Conservation (phyloP, 35 echinoderm and acorn worm species). For the Eucidaris tribuloides region DNA sequence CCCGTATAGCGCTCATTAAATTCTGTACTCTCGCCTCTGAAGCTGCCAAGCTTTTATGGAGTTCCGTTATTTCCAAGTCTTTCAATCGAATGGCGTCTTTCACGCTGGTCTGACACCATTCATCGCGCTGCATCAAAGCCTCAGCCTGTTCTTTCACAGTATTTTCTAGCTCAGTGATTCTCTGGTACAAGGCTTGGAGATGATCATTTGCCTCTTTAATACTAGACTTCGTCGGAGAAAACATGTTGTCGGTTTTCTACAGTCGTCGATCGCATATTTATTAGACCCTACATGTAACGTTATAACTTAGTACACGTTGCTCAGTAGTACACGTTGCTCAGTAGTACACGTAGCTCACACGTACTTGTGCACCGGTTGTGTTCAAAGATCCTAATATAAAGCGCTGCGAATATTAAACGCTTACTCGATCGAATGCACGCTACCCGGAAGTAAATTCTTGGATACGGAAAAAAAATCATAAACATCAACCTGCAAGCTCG, state of each 20-base stretch:
- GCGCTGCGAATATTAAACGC: no score
- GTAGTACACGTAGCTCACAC: no score
- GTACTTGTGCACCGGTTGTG: no score
- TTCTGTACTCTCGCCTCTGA: conserved; percentile 46
- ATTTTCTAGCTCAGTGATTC: conserved; percentile 62
- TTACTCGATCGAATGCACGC: no score
- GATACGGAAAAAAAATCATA: no score
- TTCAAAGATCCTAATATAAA: no score
- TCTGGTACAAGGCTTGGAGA: conserved; percentile 64
- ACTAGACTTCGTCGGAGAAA: conserved; percentile 58
- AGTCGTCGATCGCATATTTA: not conserved
- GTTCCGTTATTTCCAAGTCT: conserved; percentile 49
- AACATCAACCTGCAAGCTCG: no score
- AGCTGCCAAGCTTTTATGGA: conserved; percentile 37
- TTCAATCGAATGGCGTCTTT: conserved; percentile 30
- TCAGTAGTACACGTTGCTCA: no score
- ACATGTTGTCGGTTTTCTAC: not conserved
- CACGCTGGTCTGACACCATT: conserved; percentile 14
- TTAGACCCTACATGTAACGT: no score
- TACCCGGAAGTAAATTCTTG: no score
- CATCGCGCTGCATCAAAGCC: conserved; percentile 63
- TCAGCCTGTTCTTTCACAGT: conserved; percentile 85
- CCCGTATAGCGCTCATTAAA: conserved; percentile 13
- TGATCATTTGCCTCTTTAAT: conserved; percentile 85
- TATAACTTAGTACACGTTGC: no score